Conservation (phyloP, 2,113 vertebrate genomes). For the Beaufortia kweichowensis region DNA sequence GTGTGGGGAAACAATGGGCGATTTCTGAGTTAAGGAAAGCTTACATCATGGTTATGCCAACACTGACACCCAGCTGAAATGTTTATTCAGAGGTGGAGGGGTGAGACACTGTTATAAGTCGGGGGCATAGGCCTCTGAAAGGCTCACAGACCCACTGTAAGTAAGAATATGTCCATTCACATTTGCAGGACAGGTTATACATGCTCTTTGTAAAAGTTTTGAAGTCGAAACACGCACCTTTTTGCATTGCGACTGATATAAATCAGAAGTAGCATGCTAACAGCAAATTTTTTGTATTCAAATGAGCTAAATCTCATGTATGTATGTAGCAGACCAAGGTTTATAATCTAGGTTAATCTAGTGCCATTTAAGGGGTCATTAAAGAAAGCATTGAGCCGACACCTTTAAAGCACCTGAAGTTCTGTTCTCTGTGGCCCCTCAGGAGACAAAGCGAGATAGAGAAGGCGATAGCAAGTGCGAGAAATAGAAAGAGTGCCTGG, state of each 20-base stretch:
- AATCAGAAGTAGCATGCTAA: background rate
- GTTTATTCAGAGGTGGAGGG: conserved; percentile 33
- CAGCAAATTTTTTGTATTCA: no score
- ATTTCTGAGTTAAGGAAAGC: conserved; percentile 12
- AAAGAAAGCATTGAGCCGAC: background rate
- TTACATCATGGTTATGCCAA: conserved; percentile 23
- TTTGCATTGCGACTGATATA: background rate
- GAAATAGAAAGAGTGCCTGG: conserved; percentile 16
- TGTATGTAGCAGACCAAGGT: no score
- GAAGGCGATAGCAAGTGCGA: background rate
- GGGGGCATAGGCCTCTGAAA: background rate
- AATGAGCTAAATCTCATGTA: no score
- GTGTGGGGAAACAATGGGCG: background rate
- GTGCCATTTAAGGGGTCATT: background rate
- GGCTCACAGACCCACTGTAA: background rate
- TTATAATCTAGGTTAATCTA: background rate
- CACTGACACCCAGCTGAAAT: conserved; percentile 36
- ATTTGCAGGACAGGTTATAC: background rate
- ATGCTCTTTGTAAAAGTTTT: background rate
- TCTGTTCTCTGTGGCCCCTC: conserved; percentile 13
- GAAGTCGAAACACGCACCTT: background rate
- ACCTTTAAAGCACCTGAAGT: background rate
- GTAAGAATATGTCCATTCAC: background rate
- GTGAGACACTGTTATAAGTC: background rate
- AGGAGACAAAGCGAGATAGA: conserved; percentile 1